Percentiles rank a stretch among this genome's conserved stretches.
Evolutionary conservation across 2,113 vertebrate species (phyloP).

Genomic region (Pandion haliaetus): DNA sequence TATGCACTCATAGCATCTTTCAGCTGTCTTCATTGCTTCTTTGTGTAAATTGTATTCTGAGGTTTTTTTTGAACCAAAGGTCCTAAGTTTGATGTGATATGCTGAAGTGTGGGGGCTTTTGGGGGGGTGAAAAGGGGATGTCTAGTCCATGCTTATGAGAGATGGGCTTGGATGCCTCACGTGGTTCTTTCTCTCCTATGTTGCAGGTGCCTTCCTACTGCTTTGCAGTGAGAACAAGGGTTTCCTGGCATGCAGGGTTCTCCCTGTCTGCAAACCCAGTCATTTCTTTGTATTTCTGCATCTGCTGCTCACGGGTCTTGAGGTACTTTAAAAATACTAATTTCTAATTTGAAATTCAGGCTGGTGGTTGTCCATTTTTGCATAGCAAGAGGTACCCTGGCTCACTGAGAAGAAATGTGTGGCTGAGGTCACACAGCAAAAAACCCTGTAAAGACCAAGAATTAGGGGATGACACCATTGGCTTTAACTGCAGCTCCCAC

Average conservation of each 20-base stretch:
- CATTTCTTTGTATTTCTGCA: background rate
- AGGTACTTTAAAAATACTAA: background rate
- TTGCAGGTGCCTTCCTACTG: background rate
- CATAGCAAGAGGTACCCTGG: background rate
- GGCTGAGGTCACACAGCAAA: background rate
- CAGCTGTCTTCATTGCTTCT: background rate
- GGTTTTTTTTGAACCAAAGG: background rate
- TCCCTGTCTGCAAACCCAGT: background rate
- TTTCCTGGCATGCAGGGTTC: background rate
- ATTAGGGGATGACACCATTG: background rate
- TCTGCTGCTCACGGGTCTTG: background rate
- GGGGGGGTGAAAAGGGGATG: rapidly evolving
- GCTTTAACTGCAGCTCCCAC: background rate
- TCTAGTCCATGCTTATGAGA: background rate
- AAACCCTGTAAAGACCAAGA: background rate
- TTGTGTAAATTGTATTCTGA: background rate
- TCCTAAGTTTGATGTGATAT: background rate
- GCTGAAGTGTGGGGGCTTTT: background rate
- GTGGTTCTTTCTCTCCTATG: background rate
- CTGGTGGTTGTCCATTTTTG: background rate
- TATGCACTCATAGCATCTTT: background rate
- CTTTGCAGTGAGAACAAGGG: background rate
- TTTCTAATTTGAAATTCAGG: background rate
- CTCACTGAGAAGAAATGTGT: background rate
- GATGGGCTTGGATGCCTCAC: background rate